phyloP scores from a whole-genome alignment of 2,113 vertebrate species.

The Hirundichthys speculiger region DNA sequence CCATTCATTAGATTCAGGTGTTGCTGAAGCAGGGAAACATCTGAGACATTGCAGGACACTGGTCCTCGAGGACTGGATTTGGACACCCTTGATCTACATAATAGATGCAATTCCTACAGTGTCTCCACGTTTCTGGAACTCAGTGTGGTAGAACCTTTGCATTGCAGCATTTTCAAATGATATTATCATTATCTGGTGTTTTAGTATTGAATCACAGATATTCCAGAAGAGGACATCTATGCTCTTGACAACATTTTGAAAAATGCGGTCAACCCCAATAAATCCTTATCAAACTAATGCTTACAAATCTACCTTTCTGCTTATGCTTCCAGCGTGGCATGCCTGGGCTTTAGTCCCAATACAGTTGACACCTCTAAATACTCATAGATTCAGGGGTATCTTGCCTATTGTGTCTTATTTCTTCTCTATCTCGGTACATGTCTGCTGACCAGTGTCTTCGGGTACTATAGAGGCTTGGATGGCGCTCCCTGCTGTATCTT shows the following conservation, averaged over 20 bases:
- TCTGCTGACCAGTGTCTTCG: conserved; percentile 20
- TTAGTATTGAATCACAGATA: neutral
- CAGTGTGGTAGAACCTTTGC: too few relatives aligned
- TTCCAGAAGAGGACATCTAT: neutral
- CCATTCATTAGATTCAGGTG: too few relatives aligned
- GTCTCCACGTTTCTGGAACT: too few relatives aligned
- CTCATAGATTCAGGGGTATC: conserved; percentile 14
- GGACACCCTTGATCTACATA: too few relatives aligned
- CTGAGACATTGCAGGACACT: too few relatives aligned
- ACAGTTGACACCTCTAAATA: conserved; percentile 15
- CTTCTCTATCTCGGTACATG: conserved; percentile 20
- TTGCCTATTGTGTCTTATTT: conserved; percentile 20
- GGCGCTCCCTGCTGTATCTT: too few relatives aligned
- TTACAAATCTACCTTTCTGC: neutral
- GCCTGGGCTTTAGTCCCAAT: conserved; percentile 1
- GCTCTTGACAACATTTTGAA: neutral
- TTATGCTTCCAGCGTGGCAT: too few relatives aligned
- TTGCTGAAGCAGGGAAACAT: too few relatives aligned
- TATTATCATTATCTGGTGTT: neutral
- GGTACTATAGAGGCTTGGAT: neutral
- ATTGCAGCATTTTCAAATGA: neutral
- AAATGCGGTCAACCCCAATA: too few relatives aligned
- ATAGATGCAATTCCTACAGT: too few relatives aligned
- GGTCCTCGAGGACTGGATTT: too few relatives aligned
- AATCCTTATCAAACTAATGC: neutral